Evolutionary conservation across 1,140 invertebrate species (phyloP).

Genomic region (Drosophila kohkoa): DNA sequence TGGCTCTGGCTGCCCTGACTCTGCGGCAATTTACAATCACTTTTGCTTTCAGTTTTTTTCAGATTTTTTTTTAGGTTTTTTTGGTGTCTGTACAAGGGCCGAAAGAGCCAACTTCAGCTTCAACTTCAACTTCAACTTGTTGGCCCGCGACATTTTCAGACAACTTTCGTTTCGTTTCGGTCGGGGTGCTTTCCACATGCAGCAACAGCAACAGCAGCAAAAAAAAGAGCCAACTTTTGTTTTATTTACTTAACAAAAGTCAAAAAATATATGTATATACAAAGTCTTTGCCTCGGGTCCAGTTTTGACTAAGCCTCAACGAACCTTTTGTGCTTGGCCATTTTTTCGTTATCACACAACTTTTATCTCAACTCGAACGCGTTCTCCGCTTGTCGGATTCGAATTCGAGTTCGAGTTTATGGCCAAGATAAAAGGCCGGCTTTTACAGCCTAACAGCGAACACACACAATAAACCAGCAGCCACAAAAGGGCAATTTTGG

Average conservation of each 20-base stretch:
- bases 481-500: conserved; percentile 65
- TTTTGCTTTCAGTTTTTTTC: conserved; percentile 80
- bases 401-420: conserved; percentile 24
- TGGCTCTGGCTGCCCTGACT: conserved; percentile 16
- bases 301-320: conserved; percentile 20
- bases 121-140: conserved; percentile 48
- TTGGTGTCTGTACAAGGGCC: conserved; percentile 57
- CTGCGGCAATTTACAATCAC: conserved; percentile 71
- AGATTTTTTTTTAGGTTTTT: conserved; percentile 42
- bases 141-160: conserved; percentile 75
- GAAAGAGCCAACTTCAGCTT: not conserved
- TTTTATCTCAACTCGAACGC: conserved; percentile 27
- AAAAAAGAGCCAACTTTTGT: conserved; percentile 35
- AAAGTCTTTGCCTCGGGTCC: conserved; percentile 5
- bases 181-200: conserved; percentile 65
- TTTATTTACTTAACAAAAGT: conserved; percentile 40
- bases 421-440: conserved; percentile 49
- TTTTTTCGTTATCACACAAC: conserved; percentile 48
- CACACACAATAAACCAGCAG: conserved; percentile 19
- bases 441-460: conserved; percentile 37
- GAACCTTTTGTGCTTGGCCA: conserved; percentile 24
- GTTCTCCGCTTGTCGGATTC: conserved; percentile 12
- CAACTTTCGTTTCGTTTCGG: conserved; percentile 78
- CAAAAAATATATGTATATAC: not conserved
- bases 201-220: conserved; percentile 6